Evolutionary conservation across 2,113 vertebrate species (phyloP).

Genomic region (Melanerpes formicivorus): DNA sequence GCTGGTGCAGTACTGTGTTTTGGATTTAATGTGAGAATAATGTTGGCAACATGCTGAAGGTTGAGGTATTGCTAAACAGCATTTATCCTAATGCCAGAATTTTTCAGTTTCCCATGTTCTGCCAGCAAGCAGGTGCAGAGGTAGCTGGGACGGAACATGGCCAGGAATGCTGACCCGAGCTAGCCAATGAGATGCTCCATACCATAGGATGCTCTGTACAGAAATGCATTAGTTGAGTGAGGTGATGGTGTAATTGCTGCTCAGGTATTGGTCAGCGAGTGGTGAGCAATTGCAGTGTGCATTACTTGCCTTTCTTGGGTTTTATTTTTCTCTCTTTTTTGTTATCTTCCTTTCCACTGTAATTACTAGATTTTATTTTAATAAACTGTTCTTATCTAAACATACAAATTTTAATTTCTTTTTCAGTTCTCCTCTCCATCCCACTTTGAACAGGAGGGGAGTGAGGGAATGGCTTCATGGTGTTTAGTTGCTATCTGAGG

Average conservation of each 20-base stretch:
- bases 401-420: neutral
- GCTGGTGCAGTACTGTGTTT: neutral
- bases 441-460: too few relatives aligned
- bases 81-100: neutral
- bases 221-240: neutral
- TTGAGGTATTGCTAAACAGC: neutral
- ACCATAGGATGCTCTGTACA: neutral
- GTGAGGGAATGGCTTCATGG: neutral
- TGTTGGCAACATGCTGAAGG: neutral
- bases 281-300: neutral
- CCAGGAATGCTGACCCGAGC: neutral
- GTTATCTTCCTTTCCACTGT: neutral
- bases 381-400: neutral
- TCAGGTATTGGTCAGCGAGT: neutral
- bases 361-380: neutral
- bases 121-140: neutral
- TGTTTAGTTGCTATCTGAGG: neutral
- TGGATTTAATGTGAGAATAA: neutral
- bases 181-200: neutral
- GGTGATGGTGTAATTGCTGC: neutral
- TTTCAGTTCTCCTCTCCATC: neutral
- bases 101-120: neutral
- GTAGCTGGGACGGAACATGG: neutral
- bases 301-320: neutral
- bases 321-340: neutral